Evolutionary conservation across 2,888 invertebrate species (phyloP).

Genomic region (Hesperia comma): DNA sequence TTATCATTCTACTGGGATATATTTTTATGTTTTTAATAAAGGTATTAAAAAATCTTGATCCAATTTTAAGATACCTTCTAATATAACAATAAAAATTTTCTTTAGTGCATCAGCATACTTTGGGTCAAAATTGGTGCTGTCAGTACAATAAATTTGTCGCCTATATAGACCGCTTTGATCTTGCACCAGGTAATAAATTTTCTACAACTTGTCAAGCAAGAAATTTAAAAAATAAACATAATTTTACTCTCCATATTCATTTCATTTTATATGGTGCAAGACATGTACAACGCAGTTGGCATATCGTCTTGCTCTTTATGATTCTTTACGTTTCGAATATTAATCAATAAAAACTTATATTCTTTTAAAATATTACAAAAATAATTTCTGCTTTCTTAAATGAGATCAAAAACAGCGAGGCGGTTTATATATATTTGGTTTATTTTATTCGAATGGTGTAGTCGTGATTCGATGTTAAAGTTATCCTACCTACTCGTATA

Average conservation of each 20-base stretch:
- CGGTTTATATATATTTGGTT: constrained; percentile 39
- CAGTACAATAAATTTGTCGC: constrained; percentile 15
- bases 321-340: constrained; percentile 31
- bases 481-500: constrained; percentile 43
- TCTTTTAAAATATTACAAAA: constrained; percentile 4
- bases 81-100: too few relatives aligned
- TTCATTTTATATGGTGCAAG: constrained; percentile 38
- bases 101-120: neutral
- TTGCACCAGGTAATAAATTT: constrained; percentile 33
- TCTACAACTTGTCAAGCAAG: too few relatives aligned
- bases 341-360: neutral
- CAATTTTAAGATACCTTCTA: too few relatives aligned
- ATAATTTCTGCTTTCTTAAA: constrained; percentile 5
- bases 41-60: too few relatives aligned
- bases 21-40: too few relatives aligned
- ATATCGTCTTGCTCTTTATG: constrained; percentile 54
- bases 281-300: constrained; percentile 44
- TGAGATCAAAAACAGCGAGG: constrained; percentile 44
- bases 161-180: constrained; percentile 16
- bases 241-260: constrained; percentile 37
- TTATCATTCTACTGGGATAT: too few relatives aligned
- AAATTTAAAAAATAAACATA: too few relatives aligned
- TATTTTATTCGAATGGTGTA: constrained; percentile 40
- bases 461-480: constrained; percentile 49
- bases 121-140: neutral